These are phyloP conservation scores for Battus philenor DNA, from an alignment of 1,140 invertebrate species.

Conservation along the genomic window DNA sequence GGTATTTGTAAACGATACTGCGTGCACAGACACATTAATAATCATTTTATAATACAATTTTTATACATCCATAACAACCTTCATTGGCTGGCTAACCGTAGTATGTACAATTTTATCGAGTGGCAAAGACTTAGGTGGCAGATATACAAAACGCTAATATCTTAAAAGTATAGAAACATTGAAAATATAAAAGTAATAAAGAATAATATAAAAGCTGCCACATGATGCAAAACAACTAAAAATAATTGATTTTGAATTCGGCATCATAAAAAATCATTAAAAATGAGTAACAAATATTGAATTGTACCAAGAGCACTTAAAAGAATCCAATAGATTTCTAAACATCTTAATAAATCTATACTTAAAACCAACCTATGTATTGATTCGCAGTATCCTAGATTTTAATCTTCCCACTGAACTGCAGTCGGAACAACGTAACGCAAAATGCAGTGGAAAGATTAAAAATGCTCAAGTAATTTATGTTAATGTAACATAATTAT, in stretches of 20 bases:
- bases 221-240: slow-evolving; percentile 1
- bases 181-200: slow-evolving; percentile 8
- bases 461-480: slow-evolving; percentile 75
- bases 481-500: slow-evolving; percentile 77
- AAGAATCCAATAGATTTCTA: slow-evolving; percentile 36
- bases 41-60: slow-evolving; percentile 14
- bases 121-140: slow-evolving; percentile 15
- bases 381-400: slow-evolving; percentile 53
- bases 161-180: slow-evolving; percentile 10
- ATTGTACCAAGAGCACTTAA: slow-evolving; percentile 46
- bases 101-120: slow-evolving; percentile 14
- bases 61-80: slow-evolving; percentile 17
- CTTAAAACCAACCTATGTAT: slow-evolving; percentile 61
- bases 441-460: slow-evolving; percentile 54
- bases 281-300: slow-evolving; percentile 15
- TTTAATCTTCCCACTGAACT: slow-evolving; percentile 59
- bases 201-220: slow-evolving; percentile 23
- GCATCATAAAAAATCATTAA: slow-evolving; percentile 9
- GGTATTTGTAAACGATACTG: background rate
- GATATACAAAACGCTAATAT: slow-evolving; percentile 14
- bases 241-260: background rate
- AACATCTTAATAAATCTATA: slow-evolving; percentile 63
- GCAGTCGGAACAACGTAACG: background rate
- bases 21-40: slow-evolving; percentile 1
- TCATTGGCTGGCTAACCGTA: slow-evolving; percentile 14